Evolutionary conservation across 2,113 vertebrate genomes (phyloP).

Genomic region (Apeltes quadracus): DNA sequence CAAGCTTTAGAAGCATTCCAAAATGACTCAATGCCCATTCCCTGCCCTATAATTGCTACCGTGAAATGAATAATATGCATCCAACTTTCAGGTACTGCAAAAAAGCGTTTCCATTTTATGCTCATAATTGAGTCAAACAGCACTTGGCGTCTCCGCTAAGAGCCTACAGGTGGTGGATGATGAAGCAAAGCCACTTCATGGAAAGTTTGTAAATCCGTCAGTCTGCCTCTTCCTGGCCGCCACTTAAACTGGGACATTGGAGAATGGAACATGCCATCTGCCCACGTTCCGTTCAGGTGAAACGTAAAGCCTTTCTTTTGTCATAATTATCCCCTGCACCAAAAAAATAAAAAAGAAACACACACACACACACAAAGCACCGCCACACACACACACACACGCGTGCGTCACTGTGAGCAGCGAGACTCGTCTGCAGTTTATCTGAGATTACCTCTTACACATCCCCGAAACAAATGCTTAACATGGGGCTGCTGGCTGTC

Average conservation of each 20-base stretch:
- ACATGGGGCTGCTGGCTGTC: constrained; percentile 25
- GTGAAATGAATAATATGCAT: not conserved
- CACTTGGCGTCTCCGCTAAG: constrained; percentile 16
- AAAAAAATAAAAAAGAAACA: no score
- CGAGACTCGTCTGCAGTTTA: constrained; percentile 29
- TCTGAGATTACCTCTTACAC: constrained; percentile 22
- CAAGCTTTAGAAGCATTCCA: not conserved
- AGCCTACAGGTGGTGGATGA: constrained; percentile 66
- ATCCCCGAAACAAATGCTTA: constrained; percentile 13
- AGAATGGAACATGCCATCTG: constrained; percentile 24
- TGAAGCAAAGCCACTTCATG: constrained; percentile 45
- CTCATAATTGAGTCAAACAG: not conserved
- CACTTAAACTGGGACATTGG: constrained; percentile 34
- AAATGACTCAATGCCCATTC: not conserved
- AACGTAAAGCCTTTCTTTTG: constrained; percentile 50
- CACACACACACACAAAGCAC: not conserved
- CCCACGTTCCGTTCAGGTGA: constrained; percentile 38
- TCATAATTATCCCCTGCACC: constrained; percentile 42
- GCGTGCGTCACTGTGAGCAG: not conserved
- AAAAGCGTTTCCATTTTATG: not conserved
- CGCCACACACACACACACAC: not conserved
- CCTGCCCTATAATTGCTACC: not conserved
- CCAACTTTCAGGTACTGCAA: not conserved
- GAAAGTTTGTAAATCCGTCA: constrained; percentile 67
- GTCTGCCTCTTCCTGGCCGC: constrained; percentile 44